Base-by-base conservation (phyloP, 2,888 invertebrate species). In the Phengaris alcon region DNA sequence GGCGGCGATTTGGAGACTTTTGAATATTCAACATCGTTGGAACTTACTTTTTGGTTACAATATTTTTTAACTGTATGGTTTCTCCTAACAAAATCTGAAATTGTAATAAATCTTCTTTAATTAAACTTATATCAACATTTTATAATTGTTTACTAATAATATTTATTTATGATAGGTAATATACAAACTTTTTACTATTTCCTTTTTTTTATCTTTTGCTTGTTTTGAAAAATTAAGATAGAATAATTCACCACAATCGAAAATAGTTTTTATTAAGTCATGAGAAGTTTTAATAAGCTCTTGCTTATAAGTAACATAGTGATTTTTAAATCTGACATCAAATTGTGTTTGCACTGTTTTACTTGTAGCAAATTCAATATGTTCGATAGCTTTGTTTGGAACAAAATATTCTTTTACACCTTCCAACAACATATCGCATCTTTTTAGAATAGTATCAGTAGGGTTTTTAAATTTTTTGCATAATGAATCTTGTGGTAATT, bases 261-360 rank as follows among this genome's bases (percentile, higher is more conserved):
- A 8, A 78, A 89, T 81, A 9, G 90, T 86, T 79, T 87, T 82
- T 15, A 91, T 78, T 55, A 91, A 84, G 78, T 91, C 90, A 78
- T 86, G 85, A 0, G 89, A 87, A 46, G 86, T 87, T 78, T 84
- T 72, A 12, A 72, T 72, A 35, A 35, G 83, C 69, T 75, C 73
- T 74, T 57, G 78, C 3, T 73, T 68, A 75, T 75, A 44, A n/a
- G 75, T 75, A 12, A 68, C 22, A 12, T 46, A 15, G 7, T 48
- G 44, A 44, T 48, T 59, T 51, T 68, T 59, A 3, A 64, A 44
- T 44, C 13, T 64, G 35, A 72, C 54, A 35, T 72, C 52, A 12
- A 35, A 54, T 22, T 52, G 8, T 22, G 51, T 35, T 54, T 72
- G 52, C 8, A 54, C 22, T 22, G 72, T 8, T 22, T 72, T 6